Evolutionary conservation across 2,113 vertebrate species (phyloP), one percentile per base, ranked within the genome.

Genomic region (Carassius carassius): DNA sequence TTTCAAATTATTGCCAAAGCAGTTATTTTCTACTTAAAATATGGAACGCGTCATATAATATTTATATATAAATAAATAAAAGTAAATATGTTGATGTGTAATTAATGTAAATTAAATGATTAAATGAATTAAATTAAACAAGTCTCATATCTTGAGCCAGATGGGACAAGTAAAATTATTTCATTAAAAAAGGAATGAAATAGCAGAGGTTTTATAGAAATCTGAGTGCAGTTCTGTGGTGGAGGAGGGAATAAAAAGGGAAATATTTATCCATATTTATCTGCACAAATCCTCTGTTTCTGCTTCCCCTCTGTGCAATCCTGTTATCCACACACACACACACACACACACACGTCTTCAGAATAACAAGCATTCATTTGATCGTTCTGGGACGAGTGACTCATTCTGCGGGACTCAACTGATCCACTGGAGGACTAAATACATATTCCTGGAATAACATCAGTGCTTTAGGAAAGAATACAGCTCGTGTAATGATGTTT

Each of bases 401-500:
- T 74, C 41, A 23, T 44, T 25, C 44, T 74, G 72, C 14, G 49
- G 29, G 29, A 17, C 4, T 4, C 51, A 6, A 16, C 51, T 5
- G 51, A 56, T 56, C 51, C 51, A 19, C 17, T 6, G 51, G 51
- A 54, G 51, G 16, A 77, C 25, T 2, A 58, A 37, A 37, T 4
- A 78, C 29, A 12, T 10, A 35, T 56, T 58, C 75, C 75, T 37
- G 75, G 75, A 78, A 58, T 77, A 29, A 35, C 75, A 56, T 56
- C 51, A 37, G 2, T 11, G 73, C 47, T 29, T 54, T 29, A 17
- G 1, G 23, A 51, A 75, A 51, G 8, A 75, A 75, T 51, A 29
- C 73, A 54, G 25, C 73, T 54, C 12, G 1, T 29, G 1, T 54
- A 11, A 76, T 32, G 47, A 54, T 10, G 47, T 51, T 4, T 51